These are phyloP conservation scores for Aphaenogaster floridana DNA, from an alignment of 1,140 invertebrate genomes.

Conservation along the genomic window DNA sequence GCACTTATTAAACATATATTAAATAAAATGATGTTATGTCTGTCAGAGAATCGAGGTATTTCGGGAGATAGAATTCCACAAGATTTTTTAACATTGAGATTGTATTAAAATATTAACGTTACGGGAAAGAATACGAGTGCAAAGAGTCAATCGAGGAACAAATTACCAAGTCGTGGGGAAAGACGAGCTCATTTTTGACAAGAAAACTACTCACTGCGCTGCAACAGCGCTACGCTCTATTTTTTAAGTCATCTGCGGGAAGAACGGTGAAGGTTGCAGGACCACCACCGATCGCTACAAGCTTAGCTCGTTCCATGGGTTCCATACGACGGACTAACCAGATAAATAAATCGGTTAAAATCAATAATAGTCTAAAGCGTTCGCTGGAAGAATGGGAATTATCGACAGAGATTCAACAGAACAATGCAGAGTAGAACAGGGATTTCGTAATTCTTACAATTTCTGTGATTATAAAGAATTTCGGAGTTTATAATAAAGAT, in stretches of 20 bases:
- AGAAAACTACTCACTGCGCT: constrained; percentile 84
- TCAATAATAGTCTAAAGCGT: constrained; percentile 30
- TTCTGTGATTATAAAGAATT: not conserved
- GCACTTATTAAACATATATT: not conserved
- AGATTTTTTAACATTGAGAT: not conserved
- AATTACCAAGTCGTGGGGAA: constrained; percentile 11
- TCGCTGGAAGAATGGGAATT: not conserved
- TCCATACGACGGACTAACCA: constrained; percentile 84
- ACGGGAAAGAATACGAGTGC: not conserved
- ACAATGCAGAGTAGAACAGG: not conserved
- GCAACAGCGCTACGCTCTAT: constrained; percentile 81
- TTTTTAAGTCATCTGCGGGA: constrained; percentile 81
- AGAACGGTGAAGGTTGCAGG: constrained; percentile 82
- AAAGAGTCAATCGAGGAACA: constrained; percentile 9
- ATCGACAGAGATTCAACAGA: not conserved
- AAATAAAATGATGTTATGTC: not conserved
- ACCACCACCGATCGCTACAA: constrained; percentile 82
- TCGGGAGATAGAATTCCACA: not conserved
- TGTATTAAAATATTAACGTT: constrained; percentile 13
- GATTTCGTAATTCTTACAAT: not conserved
- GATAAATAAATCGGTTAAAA: constrained; percentile 80
- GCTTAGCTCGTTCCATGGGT: constrained; percentile 83
- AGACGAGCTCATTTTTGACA: constrained; percentile 21
- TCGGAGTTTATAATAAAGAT: constrained; percentile 34
- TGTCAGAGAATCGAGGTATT: not conserved